Evolutionary conservation across 1,140 invertebrate genomes (phyloP).

Genomic region (Eumeta japonica): DNA sequence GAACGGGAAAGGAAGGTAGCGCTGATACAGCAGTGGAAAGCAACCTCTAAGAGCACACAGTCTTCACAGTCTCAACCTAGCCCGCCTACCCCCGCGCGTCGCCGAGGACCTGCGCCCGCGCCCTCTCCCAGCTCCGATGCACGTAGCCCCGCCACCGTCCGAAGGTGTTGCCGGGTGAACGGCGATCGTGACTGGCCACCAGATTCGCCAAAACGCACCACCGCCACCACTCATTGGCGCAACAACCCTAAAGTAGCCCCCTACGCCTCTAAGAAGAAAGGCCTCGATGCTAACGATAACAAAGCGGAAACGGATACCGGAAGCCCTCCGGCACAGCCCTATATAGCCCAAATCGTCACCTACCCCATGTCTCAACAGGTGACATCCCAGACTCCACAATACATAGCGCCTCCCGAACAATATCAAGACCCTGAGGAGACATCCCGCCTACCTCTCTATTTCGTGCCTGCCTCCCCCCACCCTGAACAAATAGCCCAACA

Average conservation of each 20-base stretch:
- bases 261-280: slow-evolving; percentile 46
- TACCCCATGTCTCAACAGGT: slow-evolving; percentile 54
- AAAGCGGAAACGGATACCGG: slow-evolving; percentile 44
- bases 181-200: slow-evolving; percentile 11
- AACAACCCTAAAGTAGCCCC: slow-evolving; percentile 47
- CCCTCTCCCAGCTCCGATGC: slow-evolving; percentile 37
- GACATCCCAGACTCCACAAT: slow-evolving; percentile 43
- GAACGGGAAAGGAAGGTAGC: slow-evolving; percentile 60
- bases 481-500: slow-evolving; percentile 43
- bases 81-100: slow-evolving; percentile 13
- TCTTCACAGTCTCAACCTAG: slow-evolving; percentile 13
- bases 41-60: slow-evolving; percentile 56
- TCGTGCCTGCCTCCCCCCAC: slow-evolving; percentile 30
- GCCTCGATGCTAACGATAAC: slow-evolving; percentile 41
- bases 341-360: slow-evolving; percentile 52
- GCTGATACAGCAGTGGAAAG: slow-evolving; percentile 64
- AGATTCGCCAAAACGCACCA: slow-evolving; percentile 28
- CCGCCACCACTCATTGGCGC: slow-evolving; percentile 44
- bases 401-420: slow-evolving; percentile 48
- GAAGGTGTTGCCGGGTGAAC: slow-evolving; percentile 14
- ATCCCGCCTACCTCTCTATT: slow-evolving; percentile 20
- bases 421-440: slow-evolving; percentile 45
- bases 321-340: slow-evolving; percentile 52
- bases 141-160: slow-evolving; percentile 34
- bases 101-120: slow-evolving; percentile 35